These are phyloP conservation scores for Subanguina moxae DNA, from an alignment of 1,140 invertebrate genomes.

Conservation along the genomic window DNA sequence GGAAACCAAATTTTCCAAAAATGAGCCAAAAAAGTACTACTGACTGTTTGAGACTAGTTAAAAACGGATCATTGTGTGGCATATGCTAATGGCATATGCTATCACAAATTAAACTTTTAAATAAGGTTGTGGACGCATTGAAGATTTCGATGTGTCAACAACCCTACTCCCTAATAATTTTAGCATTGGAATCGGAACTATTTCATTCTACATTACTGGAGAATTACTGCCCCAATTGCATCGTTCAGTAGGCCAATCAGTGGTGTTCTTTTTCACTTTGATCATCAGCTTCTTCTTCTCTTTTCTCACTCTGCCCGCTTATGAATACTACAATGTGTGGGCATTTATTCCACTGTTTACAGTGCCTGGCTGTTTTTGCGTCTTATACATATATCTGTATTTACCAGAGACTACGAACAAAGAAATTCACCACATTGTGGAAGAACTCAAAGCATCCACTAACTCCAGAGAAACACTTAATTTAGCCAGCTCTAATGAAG, in stretches of 20 bases:
- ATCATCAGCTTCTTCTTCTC: slow-evolving; percentile 47
- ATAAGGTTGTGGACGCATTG: no score
- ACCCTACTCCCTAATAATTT: no score
- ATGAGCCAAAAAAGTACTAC: no score
- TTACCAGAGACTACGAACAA: not conserved
- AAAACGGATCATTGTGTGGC: no score
- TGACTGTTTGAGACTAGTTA: no score
- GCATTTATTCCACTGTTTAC: slow-evolving; percentile 52
- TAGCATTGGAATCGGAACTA: slow-evolving; percentile 46
- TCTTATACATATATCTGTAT: not conserved
- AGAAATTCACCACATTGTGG: slow-evolving; percentile 12
- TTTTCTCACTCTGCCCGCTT: slow-evolving; percentile 49
- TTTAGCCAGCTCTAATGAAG: not conserved
- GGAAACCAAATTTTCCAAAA: no score
- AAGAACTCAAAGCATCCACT: slow-evolving; percentile 3
- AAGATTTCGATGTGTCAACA: no score
- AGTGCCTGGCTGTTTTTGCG: slow-evolving; percentile 32
- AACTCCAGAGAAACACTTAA: not conserved
- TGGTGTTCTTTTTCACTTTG: slow-evolving; percentile 52
- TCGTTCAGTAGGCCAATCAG: slow-evolving; percentile 53
- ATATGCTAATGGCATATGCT: no score
- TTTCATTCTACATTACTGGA: slow-evolving; percentile 51
- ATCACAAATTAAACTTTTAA: no score
- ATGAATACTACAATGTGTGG: slow-evolving; percentile 46
- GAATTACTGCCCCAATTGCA: slow-evolving; percentile 48